Base-by-base conservation (phyloP, 1,140 invertebrate genomes). In the Colletes latitarsis region DNA sequence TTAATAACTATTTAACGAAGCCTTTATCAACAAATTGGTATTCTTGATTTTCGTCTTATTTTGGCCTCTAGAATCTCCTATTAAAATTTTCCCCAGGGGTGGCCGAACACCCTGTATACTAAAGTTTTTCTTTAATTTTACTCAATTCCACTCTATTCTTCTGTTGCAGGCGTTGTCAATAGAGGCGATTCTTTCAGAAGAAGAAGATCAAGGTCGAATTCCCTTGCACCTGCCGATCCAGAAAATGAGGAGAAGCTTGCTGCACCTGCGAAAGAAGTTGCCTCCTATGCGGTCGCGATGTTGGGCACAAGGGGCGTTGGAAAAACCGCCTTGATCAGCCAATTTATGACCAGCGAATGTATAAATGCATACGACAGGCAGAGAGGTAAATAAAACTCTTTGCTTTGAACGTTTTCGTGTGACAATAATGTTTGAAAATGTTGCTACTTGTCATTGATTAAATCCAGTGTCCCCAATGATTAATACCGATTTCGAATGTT, bases 291-390 rank as follows among this genome's bases (percentile, higher is more conserved):
- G 1, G 97, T 99, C 0, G 96, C 97, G 10, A 96, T 99, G 93
- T 92, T 98, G 6, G 98, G 98, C 0, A 95, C 96, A 0, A 94
- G 95, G 8, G 98, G 97, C 0, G 98, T 98, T 9, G 98, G 98
- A 21, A 99, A 98, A 93, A 97, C 98, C 1, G 96, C 98, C 17
- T 94, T 99, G 2, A 96, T 98, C 85, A 96, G 96, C 82, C 98
- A 99, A 93, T 99, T 99, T 90, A 97, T 98, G 95, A 98, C 98
- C 55, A 98, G 97, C 69, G 98, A 99, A 89, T 98, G 97, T 89
- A 98, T 98, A 89, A 98, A 98, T 90, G 97, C 97, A 21, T 98
- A 98, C 89, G 98, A 98, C 83, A 94, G 96, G 85, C 96, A 96
- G 85, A 95, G 95, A 93, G 96, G 96, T 96, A 77, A 94, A 94